Conservation (phyloP, 2,797 vertebrate species). For the Eulemur rubriventer region DNA sequence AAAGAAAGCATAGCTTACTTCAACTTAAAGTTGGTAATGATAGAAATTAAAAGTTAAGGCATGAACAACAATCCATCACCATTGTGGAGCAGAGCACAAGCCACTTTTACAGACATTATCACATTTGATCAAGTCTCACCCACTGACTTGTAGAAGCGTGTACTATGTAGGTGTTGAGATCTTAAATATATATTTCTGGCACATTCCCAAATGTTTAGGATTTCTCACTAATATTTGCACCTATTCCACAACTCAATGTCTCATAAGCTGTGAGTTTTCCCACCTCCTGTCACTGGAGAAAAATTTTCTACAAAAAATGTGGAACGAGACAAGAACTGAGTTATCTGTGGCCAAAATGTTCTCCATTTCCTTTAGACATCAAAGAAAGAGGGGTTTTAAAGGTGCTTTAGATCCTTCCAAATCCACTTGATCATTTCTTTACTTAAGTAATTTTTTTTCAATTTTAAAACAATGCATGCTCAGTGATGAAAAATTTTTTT, state of each 20-base stretch:
- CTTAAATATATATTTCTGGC: constrained; percentile 45
- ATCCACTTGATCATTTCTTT: not conserved
- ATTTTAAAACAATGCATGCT: not conserved
- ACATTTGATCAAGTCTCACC: not conserved
- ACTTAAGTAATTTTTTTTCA: not conserved
- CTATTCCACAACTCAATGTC: not conserved
- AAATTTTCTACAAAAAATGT: not conserved
- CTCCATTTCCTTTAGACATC: not conserved
- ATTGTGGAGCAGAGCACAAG: not conserved
- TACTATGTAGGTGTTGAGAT: not conserved
- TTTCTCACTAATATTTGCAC: constrained; percentile 12
- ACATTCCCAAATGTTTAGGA: constrained; percentile 29
- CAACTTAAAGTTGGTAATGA: not conserved
- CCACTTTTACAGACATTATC: not conserved
- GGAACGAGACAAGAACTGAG: not conserved
- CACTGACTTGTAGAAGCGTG: not conserved
- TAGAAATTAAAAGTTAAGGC: not conserved
- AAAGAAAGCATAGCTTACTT: not conserved
- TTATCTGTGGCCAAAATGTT: constrained; percentile 15
- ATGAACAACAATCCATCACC: not conserved
- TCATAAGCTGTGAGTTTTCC: constrained; percentile 49
- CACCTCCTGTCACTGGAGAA: constrained; percentile 30
- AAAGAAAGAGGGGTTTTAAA: constrained; percentile 7
- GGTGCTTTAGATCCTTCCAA: not conserved
- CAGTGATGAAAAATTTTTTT: not conserved